phyloP scores from a whole-genome alignment of 1,140 invertebrate genomes.

The Zaprionus capensis region DNA sequence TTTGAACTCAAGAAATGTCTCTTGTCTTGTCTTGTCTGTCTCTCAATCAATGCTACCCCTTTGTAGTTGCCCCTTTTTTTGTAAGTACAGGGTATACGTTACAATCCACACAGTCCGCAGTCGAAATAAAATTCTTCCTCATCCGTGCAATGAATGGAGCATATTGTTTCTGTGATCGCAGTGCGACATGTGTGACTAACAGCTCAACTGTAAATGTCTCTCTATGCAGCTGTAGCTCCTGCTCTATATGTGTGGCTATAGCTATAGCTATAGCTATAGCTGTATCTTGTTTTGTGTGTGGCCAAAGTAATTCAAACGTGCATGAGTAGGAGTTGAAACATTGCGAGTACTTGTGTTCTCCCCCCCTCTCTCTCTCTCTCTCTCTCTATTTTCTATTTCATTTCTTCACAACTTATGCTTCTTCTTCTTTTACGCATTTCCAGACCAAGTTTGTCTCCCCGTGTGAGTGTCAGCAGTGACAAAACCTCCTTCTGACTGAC shows the following conservation, averaged over 20 bases:
- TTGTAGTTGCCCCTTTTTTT: too few species aligned
- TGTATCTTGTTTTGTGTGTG: slow-evolving; percentile 14
- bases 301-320: slow-evolving; percentile 30
- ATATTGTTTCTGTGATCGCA: slow-evolving; percentile 47
- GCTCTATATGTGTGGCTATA: background rate
- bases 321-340: background rate
- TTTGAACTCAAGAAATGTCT: background rate
- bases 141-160: slow-evolving; percentile 25
- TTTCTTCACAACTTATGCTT: background rate
- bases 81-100: slow-evolving; percentile 9
- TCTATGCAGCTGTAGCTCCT: slow-evolving; percentile 10
- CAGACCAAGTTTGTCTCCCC: slow-evolving; percentile 15
- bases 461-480: slow-evolving; percentile 30
- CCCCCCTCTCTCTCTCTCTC: background rate
- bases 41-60: background rate
- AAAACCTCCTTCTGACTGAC: slow-evolving; percentile 41
- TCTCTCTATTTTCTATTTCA: background rate
- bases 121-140: slow-evolving; percentile 35
- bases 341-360: slow-evolving; percentile 3
- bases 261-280: slow-evolving; percentile 1
- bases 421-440: slow-evolving; percentile 31
- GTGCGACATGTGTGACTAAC: slow-evolving; percentile 52
- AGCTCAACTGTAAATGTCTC: slow-evolving; percentile 46
- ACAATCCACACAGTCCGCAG: slow-evolving; percentile 8
- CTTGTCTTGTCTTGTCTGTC: too few species aligned